These are phyloP conservation scores for Erpornis zantholeuca DNA, from an alignment of 2,113 vertebrate genomes.

Conservation along the genomic window DNA sequence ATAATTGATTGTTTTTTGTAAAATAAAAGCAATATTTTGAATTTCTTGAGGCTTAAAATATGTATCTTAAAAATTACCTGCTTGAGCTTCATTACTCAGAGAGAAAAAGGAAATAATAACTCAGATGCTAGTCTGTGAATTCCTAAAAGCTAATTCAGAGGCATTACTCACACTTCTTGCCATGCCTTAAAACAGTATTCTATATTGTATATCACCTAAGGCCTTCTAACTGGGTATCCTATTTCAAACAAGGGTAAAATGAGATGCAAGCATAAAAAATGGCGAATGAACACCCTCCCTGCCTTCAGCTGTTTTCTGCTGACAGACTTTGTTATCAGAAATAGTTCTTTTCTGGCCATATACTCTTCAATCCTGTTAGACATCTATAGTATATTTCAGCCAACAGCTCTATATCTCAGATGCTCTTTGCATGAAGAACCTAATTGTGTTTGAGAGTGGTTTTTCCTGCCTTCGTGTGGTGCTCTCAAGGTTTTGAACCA, in stretches of 20 bases:
- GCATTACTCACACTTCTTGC: neutral
- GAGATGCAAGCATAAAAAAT: neutral
- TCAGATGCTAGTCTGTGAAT: neutral
- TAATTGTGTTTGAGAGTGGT: fast-evolving
- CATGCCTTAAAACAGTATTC: neutral
- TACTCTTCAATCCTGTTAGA: neutral
- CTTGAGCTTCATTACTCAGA: neutral
- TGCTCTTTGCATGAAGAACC: neutral
- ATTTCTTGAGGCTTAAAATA: neutral
- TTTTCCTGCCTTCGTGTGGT: neutral
- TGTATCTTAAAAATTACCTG: neutral
- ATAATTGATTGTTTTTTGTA: neutral
- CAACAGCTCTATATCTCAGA: neutral
- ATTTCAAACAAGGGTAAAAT: neutral
- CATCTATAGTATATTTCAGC: neutral
- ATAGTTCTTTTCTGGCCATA: neutral
- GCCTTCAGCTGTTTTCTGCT: neutral
- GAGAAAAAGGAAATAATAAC: neutral
- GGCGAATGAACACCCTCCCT: neutral
- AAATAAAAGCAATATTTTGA: neutral
- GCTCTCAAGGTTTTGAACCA: neutral
- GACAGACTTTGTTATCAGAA: neutral
- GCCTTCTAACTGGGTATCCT: neutral
- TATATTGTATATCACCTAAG: neutral
- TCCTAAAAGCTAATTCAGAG: neutral